A percentile compares a stretch with the other conserved stretches of the same genome.
phyloP scores from a whole-genome alignment of 2,113 vertebrate genomes.

The Microcebus jonahi region DNA sequence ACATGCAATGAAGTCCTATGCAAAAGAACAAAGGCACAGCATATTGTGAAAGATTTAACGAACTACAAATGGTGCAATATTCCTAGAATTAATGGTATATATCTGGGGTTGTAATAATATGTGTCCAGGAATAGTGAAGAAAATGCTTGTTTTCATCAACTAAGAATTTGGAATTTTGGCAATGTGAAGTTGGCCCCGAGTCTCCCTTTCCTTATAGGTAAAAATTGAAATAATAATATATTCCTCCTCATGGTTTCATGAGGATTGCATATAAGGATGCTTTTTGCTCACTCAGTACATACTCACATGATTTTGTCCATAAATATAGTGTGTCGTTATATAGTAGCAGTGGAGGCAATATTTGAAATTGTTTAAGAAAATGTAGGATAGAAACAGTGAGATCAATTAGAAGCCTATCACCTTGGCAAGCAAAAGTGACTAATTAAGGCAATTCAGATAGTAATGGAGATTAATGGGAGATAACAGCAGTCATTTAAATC shows the following conservation, averaged over 20 bases:
- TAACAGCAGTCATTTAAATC: neutral
- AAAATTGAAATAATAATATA: neutral
- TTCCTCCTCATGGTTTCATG: neutral
- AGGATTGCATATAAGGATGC: neutral
- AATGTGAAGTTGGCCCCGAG: neutral
- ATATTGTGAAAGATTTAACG: neutral
- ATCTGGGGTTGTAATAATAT: neutral
- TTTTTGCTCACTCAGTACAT: neutral
- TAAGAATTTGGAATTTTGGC: neutral
- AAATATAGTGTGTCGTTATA: neutral
- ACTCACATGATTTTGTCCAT: neutral
- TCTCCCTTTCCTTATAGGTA: neutral
- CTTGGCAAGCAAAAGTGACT: neutral
- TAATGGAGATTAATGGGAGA: slow-evolving; percentile 10
- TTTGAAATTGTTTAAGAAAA: neutral
- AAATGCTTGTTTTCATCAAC: neutral
- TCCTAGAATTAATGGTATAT: neutral
- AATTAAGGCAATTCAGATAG: neutral
- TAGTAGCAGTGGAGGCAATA: neutral
- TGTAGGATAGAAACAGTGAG: neutral
- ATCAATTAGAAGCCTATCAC: neutral
- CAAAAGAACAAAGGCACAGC: neutral
- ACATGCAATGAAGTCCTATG: neutral
- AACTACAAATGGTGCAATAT: neutral
- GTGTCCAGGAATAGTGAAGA: neutral